Evolutionary conservation across 2,797 vertebrate genomes (phyloP), one percentile per base, ranked within the genome.

Genomic region (Cottoperca gobio): DNA sequence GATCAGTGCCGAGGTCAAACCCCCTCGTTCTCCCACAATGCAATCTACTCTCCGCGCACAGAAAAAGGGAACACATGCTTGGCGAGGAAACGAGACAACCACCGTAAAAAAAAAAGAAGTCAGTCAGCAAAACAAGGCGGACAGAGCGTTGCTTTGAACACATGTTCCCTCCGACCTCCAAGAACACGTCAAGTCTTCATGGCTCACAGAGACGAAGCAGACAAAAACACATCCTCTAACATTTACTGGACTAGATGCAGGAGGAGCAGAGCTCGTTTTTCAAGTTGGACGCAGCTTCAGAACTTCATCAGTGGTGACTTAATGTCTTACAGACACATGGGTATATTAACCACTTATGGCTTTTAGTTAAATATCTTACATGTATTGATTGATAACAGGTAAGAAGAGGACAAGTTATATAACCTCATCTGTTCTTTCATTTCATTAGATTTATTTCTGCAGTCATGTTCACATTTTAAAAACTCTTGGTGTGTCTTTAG

Each of bases 31-130:
- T 62, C 55, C 17, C 35, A 66, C 70, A 74, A 49, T 49, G 61
- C 9, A 10, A 28, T 40, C 3, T 39, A 14, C 46, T 63, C 57
- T 65, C 45, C 28, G 37, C 49, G 54, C 33, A 58, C 48, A 40
- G 11, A 48, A 39, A 35, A 43, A 65, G 26, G 63, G 62, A 84
- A 66, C 83, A 84, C 14, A 73, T 84, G 81, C 52, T 74, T 85
- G 83, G 84, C 83, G 28, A 46, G 46, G 73, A 64, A 73, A 78
- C 11, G 11, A 66, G 81, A 70, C 31, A 42, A 52, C 61, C 66
- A 53, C 58, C 19, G 13, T 54, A 43, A 83, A 35, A 74, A 82
- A 64, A 71, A 68, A n/a, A n/a, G n/a, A n/a, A n/a, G n/a, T 24
- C 54, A 76, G 68, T 67, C 48, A 31, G 35, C 46, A 43, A 63